Percentiles rank a stretch among this genome's conserved stretches.
Conservation (phyloP, 2,113 vertebrate species). For the Argyrosomus japonicus region DNA sequence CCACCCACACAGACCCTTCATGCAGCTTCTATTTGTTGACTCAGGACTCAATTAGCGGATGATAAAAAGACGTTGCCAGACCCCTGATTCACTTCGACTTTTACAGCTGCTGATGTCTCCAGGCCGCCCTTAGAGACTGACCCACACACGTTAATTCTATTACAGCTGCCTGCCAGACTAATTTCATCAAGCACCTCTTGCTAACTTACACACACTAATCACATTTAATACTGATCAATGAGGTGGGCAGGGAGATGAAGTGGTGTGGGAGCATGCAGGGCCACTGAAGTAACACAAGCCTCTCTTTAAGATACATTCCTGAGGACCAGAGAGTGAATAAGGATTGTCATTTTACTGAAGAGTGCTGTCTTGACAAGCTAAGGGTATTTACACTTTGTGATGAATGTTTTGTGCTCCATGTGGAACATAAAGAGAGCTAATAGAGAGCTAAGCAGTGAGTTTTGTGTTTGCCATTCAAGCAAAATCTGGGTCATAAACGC, state of each 20-base stretch:
- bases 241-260: conserved; percentile 37
- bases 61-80: conserved; percentile 70
- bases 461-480: too few species aligned
- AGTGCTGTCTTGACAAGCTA: not conserved
- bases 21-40: conserved; percentile 72
- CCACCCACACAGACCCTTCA: conserved; percentile 21
- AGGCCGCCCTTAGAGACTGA: conserved; percentile 50
- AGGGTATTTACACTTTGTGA: conserved; percentile 12
- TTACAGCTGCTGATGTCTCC: conserved; percentile 67
- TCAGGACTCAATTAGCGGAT: conserved; percentile 75
- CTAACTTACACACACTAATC: conserved; percentile 69
- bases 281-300: conserved; percentile 14
- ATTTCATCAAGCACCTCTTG: conserved; percentile 73
- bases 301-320: conserved; percentile 27
- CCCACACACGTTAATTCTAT: conserved; percentile 69
- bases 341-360: not conserved
- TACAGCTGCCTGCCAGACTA: conserved; percentile 65
- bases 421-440: not conserved
- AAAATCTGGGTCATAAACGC: too few species aligned
- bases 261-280: not conserved
- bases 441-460: too few species aligned
- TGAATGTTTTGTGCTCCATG: not conserved
- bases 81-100: conserved; percentile 67
- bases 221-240: conserved; percentile 72
- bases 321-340: not conserved